A percentile compares a stretch with the other conserved stretches of the same genome.
These are phyloP conservation scores for Typhlomys cinereus DNA, from an alignment of 2,113 vertebrate species.

Conservation along the genomic window DNA sequence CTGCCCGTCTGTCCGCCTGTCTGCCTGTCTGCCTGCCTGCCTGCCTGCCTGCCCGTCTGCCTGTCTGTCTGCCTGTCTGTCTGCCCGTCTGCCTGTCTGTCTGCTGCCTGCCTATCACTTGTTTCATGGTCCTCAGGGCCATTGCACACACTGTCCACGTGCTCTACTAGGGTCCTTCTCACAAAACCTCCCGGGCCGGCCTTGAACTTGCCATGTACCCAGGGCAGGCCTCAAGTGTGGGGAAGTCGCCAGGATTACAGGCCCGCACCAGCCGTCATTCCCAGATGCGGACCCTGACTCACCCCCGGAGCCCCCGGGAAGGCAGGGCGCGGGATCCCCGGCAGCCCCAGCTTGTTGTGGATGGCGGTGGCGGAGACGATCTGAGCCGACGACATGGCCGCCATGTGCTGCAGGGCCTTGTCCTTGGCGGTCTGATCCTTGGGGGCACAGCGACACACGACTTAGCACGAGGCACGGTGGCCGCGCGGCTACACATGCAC, in stretches of 20 bases:
- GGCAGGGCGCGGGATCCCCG: conserved; percentile 96
- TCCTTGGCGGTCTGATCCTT: conserved; percentile 99
- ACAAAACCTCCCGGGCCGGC: not conserved
- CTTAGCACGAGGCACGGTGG: conserved; percentile 85
- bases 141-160: not conserved
- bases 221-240: not conserved
- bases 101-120: too few species aligned
- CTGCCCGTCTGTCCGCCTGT: too few species aligned
- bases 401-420: conserved; percentile 99
- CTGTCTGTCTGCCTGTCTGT: not conserved
- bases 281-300: conserved; percentile 79
- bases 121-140: not conserved
- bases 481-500: conserved; percentile 79
- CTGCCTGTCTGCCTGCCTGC: too few species aligned
- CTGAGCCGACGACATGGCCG: conserved; percentile 99
- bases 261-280: not conserved
- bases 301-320: conserved; percentile 98
- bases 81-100: too few species aligned
- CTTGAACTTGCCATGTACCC: not conserved
- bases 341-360: conserved; percentile 99
- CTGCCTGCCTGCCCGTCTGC: too few species aligned
- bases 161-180: not conserved
- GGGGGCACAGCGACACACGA: conserved; percentile 92
- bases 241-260: not conserved
- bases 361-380: conserved; percentile 99